Percentiles rank a stretch among this genome's conserved stretches.
These are phyloP conservation scores for Pangasius mekongensis DNA, from an alignment of 2,797 vertebrate species.

Conservation along the genomic window DNA sequence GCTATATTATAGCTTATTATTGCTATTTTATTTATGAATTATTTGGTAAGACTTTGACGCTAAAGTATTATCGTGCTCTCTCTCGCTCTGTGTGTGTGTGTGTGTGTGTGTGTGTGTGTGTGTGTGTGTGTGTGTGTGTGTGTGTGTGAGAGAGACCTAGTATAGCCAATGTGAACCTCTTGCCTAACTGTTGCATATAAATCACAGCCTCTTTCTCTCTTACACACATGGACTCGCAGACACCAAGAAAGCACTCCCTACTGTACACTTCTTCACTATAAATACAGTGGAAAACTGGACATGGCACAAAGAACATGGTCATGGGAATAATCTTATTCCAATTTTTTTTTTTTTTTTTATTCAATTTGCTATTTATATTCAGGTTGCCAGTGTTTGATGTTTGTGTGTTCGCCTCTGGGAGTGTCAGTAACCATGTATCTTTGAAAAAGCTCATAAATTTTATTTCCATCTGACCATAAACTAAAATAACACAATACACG, in stretches of 20 bases:
- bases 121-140: neutral
- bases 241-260: neutral
- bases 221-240: neutral
- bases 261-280: constrained; percentile 1
- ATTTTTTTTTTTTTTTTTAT: neutral
- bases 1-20: neutral
- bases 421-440: constrained; percentile 18
- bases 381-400: neutral
- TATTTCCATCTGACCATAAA: neutral
- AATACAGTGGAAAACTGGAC: constrained; percentile 4
- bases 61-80: neutral
- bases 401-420: neutral
- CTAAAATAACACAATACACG: neutral
- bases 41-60: neutral
- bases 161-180: neutral
- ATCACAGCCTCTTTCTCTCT: neutral
- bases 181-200: neutral
- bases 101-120: too few relatives aligned
- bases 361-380: neutral
- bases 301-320: neutral
- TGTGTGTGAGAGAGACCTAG: neutral
- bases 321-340: neutral
- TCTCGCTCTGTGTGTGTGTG: neutral
- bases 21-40: neutral
- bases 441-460: neutral